These are phyloP conservation scores for Oligia strigilis DNA, from an alignment of 2,888 invertebrate species.

Conservation along the genomic window DNA sequence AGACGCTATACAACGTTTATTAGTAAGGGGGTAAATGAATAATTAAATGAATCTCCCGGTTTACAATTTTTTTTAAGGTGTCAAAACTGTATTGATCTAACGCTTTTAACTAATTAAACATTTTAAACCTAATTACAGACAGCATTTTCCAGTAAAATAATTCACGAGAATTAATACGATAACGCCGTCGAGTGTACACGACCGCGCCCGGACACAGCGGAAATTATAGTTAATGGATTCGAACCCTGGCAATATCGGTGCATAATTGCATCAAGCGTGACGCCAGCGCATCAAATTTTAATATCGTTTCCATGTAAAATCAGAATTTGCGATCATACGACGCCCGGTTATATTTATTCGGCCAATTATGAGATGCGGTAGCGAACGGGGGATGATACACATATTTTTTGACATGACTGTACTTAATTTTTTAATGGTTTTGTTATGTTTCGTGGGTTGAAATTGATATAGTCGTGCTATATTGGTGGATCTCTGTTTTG, in stretches of 20 bases:
- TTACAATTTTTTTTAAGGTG: neutral
- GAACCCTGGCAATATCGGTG: conserved; percentile 83
- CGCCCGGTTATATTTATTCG: conserved; percentile 47
- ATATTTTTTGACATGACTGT: conserved; percentile 44
- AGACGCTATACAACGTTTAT: too few species aligned
- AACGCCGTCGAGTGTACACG: conserved; percentile 59
- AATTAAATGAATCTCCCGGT: neutral
- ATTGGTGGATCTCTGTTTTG: neutral
- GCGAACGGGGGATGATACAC: neutral
- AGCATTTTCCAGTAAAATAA: conserved; percentile 27
- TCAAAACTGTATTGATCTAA: neutral
- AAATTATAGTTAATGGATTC: conserved; percentile 86
- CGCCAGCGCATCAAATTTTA: conserved; percentile 73
- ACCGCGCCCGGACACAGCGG: conserved; percentile 62
- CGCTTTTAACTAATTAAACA: neutral
- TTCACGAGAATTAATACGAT: conserved; percentile 51
- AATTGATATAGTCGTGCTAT: neutral
- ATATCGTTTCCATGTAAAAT: conserved; percentile 68
- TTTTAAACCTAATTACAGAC: neutral
- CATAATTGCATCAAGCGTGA: conserved; percentile 84
- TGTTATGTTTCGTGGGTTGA: conserved; percentile 26
- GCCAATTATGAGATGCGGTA: conserved; percentile 52
- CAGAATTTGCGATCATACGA: conserved; percentile 53
- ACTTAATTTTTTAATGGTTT: conserved; percentile 51
- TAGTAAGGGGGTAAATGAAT: too few species aligned